Evolutionary conservation across 35 echinoderm and acorn worm genomes (phyloP).

Genomic region (Anneissia japonica): DNA sequence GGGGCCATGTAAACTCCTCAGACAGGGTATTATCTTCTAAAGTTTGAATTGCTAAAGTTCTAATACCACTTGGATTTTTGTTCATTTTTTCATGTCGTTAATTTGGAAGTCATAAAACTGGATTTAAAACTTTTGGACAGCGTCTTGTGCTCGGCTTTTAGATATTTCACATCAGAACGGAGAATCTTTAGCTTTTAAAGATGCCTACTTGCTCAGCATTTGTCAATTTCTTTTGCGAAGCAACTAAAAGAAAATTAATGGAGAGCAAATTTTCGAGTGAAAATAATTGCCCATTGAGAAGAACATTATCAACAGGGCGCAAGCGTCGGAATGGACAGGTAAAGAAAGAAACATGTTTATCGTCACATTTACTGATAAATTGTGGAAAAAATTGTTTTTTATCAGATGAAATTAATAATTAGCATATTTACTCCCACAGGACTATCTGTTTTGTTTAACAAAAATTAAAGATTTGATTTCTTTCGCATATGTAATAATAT

Average conservation of each 20-base stretch:
- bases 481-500: too few relatives aligned
- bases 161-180: not conserved
- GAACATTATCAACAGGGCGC: not conserved
- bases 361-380: not conserved
- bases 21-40: too few relatives aligned
- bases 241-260: not conserved
- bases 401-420: too few relatives aligned
- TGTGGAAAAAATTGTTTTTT: too few relatives aligned
- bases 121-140: not conserved
- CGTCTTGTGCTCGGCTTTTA: too few relatives aligned
- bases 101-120: too few relatives aligned
- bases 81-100: too few relatives aligned
- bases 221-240: not conserved
- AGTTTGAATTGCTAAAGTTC: too few relatives aligned
- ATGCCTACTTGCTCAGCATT: not conserved
- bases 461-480: too few relatives aligned
- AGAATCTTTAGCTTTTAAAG: not conserved
- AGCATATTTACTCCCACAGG: too few relatives aligned
- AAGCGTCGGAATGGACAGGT: not conserved
- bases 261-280: not conserved
- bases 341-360: not conserved
- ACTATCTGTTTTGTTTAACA: too few relatives aligned
- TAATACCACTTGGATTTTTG: too few relatives aligned
- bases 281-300: not conserved
- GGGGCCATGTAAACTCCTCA: not conserved